Conservation (phyloP, 2,888 invertebrate species). For the Apomyelois bistriatella region DNA sequence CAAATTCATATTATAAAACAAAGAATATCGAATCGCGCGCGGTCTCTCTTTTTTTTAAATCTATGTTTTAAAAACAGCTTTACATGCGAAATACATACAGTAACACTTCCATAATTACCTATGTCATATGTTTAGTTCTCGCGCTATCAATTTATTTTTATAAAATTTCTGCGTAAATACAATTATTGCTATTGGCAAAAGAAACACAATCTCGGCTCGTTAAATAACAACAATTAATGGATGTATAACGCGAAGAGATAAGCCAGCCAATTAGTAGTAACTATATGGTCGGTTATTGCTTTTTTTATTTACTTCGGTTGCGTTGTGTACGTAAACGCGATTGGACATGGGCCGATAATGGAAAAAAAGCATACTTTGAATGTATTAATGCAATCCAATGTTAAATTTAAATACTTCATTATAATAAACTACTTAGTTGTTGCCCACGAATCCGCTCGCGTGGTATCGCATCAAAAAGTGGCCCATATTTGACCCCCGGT, state of each 20-base stretch:
- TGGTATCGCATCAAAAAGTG: too few species aligned
- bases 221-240: conserved; percentile 63
- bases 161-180: conserved; percentile 3
- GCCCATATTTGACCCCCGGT: too few species aligned
- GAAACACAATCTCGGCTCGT: conserved; percentile 56
- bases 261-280: conserved; percentile 63
- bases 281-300: conserved; percentile 49
- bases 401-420: too few species aligned
- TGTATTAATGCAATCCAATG: too few species aligned
- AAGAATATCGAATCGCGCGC: too few species aligned
- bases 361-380: background rate
- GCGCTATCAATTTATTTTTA: background rate
- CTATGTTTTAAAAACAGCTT: too few species aligned
- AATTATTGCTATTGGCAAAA: conserved; percentile 22
- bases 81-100: too few species aligned
- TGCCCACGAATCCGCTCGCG: too few species aligned
- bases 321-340: background rate
- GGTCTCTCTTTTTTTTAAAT: too few species aligned
- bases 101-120: too few species aligned
- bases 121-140: background rate
- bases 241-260: conserved; percentile 61
- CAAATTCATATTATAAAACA: too few species aligned
- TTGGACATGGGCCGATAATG: conserved; percentile 1
- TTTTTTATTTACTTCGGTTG: conserved; percentile 2
- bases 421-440: too few species aligned